Percentiles rank a stretch among this genome's conserved stretches.
phyloP scores from a whole-genome alignment of 1,140 invertebrate genomes.

The Drosophila ohnishii region DNA sequence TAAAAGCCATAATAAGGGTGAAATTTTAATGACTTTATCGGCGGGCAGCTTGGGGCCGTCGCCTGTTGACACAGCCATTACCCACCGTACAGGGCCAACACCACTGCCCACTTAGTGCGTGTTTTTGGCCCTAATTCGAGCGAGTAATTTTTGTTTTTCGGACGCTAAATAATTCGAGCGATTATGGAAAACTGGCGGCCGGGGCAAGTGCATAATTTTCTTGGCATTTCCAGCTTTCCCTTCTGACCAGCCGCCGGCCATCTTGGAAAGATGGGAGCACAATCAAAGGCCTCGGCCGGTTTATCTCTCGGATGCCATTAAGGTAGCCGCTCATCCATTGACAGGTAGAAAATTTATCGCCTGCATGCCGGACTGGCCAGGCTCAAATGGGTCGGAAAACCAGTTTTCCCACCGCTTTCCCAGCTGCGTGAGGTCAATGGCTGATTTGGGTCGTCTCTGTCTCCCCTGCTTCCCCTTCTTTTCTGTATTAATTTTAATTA shows the following conservation, averaged over 20 bases:
- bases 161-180: slow-evolving; percentile 40
- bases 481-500: slow-evolving; percentile 63
- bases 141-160: slow-evolving; percentile 37
- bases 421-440: slow-evolving; percentile 75
- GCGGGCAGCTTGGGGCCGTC: slow-evolving; percentile 18
- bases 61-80: slow-evolving; percentile 75
- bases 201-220: slow-evolving; percentile 26
- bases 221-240: slow-evolving; percentile 20
- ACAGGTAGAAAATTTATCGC: slow-evolving; percentile 82
- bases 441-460: slow-evolving; percentile 56
- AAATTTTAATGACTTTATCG: slow-evolving; percentile 82
- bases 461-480: background rate
- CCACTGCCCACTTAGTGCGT: slow-evolving; percentile 56
- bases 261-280: slow-evolving; percentile 30
- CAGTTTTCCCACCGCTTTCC: slow-evolving; percentile 53
- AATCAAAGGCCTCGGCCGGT: slow-evolving; percentile 66
- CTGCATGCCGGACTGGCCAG: slow-evolving; percentile 47
- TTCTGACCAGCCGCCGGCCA: slow-evolving; percentile 29
- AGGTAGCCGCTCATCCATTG: slow-evolving; percentile 78
- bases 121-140: slow-evolving; percentile 57
- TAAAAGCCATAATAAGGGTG: slow-evolving; percentile 82
- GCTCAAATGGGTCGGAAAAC: slow-evolving; percentile 56
- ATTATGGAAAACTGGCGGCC: slow-evolving; percentile 39
- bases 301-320: slow-evolving; percentile 76
- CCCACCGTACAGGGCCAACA: slow-evolving; percentile 6